Base-by-base conservation (phyloP, 2,888 invertebrate genomes). In the Troglohyphantes excavatus region DNA sequence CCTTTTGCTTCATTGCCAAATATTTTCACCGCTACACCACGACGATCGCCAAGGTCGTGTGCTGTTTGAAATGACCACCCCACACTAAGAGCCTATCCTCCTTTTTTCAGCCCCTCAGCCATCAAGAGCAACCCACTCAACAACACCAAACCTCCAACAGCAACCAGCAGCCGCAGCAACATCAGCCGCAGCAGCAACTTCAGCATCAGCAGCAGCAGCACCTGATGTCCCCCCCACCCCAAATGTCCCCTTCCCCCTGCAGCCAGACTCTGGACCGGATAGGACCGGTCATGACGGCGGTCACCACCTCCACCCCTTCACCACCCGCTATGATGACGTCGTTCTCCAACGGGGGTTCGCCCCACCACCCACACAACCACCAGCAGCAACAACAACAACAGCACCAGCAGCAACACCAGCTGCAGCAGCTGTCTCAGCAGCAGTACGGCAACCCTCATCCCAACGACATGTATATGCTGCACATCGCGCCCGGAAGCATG, bases 401-500 rank as follows among this genome's bases (percentile, higher is more conserved):
- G 2, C 63, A 61, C 2, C 87, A 79, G 13, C 85, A 68, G 19
- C 59, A 33, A 3, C 65, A 73, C 9, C 84, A 84, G 1, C 67
- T 75, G 17, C 78, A 68, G n/a, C 88, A 82, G 29, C 67, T 65
- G 53, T 43, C 46, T 2, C 88, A 82, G 23, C 83, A 90, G 6
- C 83, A 78, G 19, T 83, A 83, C n/a, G 72, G 70, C 2, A 70
- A 84, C 33, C 83, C 46, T n/a, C 89, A 83, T 26, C 89, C 46
- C 13, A 61, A 53, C 39, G 89, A 90, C n/a, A 90, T 90, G 89
- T 90, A 89, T 39, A 90, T 90, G 89, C 53, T 90, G 23, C 89
- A 90, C 72, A 83, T 90, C 2, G 83, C 78, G 0, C 72, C 83
- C 0, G 83, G 89, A 6, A 84, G 33, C 26, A 90, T 90, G 89